Evolutionary conservation across 1,140 invertebrate genomes (phyloP).

Genomic region (Meloidogyne exigua): DNA sequence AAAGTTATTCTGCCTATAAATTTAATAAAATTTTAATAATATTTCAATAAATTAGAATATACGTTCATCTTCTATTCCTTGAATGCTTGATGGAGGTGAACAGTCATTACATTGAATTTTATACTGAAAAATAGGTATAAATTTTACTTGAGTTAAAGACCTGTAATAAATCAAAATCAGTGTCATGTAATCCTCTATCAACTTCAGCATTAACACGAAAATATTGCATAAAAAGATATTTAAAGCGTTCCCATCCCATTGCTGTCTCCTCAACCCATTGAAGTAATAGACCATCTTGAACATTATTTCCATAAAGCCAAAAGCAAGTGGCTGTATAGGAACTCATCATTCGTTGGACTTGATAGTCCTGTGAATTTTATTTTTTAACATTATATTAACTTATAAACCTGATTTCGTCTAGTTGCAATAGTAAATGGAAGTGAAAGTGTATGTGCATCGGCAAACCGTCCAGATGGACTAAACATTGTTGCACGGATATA

Average conservation of each 20-base stretch:
- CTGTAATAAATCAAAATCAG: constrained; percentile 52
- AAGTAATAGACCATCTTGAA: constrained; percentile 55
- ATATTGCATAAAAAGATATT: constrained; percentile 50
- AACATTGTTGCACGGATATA: constrained; percentile 63
- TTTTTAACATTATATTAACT: not conserved
- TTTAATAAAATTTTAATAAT: constrained; percentile 24
- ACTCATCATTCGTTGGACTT: constrained; percentile 63
- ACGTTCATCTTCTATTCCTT: constrained; percentile 9
- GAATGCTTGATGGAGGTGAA: constrained; percentile 5
- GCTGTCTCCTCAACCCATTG: constrained; percentile 50
- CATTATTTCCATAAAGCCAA: constrained; percentile 60
- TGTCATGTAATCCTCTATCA: constrained; percentile 40
- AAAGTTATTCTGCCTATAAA: constrained; percentile 44
- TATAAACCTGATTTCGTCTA: constrained; percentile 31
- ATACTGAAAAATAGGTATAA: constrained; percentile 17
- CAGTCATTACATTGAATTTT: constrained; percentile 55
- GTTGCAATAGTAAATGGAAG: constrained; percentile 62
- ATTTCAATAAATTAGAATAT: not conserved
- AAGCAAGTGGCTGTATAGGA: constrained; percentile 64
- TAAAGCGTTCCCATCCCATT: constrained; percentile 53
- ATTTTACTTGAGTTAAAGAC: not conserved
- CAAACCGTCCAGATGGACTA: constrained; percentile 59
- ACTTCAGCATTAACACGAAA: constrained; percentile 55
- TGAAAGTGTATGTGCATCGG: constrained; percentile 61
- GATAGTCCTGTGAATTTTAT: constrained; percentile 30